These are phyloP conservation scores for Sorex maritimensis DNA, from an alignment of 2,797 vertebrate genomes.

Conservation along the genomic window DNA sequence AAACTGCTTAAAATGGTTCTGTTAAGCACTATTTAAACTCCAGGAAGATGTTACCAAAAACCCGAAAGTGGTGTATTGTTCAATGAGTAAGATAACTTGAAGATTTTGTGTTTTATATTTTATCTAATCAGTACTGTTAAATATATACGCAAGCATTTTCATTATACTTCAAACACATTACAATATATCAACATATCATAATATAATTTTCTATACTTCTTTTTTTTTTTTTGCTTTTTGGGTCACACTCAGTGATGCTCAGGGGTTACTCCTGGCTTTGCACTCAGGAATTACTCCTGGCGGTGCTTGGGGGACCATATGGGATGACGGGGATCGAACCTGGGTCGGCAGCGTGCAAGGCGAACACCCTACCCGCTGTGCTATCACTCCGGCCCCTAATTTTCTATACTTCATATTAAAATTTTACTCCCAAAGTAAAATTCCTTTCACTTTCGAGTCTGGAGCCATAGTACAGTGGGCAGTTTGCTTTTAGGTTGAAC, in stretches of 20 bases:
- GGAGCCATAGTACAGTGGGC: no score
- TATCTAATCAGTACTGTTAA: conserved; percentile 45
- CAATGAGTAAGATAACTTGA: conserved; percentile 35
- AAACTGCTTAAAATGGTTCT: background rate
- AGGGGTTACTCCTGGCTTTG: no score
- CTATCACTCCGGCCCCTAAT: background rate
- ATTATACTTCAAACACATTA: conserved; percentile 42
- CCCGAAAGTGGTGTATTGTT: background rate
- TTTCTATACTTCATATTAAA: conserved; percentile 3
- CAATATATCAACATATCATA: conserved; percentile 44
- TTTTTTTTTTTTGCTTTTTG: no score
- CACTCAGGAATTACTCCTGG: no score
- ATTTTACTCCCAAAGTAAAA: conserved; percentile 61
- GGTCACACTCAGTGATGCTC: no score
- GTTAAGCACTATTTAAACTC: background rate
- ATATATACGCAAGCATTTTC: conserved; percentile 29
- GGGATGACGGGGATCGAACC: no score
- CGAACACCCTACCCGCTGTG: no score
- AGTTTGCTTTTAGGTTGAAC: no score
- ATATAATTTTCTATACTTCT: conserved; percentile 8
- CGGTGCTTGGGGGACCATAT: no score
- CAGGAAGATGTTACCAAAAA: background rate
- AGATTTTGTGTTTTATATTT: conserved; percentile 22
- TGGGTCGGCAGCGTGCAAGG: no score
- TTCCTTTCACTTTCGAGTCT: background rate